Conservation (phyloP, 2,888 invertebrate species). For the Drosophila setosimentum region DNA sequence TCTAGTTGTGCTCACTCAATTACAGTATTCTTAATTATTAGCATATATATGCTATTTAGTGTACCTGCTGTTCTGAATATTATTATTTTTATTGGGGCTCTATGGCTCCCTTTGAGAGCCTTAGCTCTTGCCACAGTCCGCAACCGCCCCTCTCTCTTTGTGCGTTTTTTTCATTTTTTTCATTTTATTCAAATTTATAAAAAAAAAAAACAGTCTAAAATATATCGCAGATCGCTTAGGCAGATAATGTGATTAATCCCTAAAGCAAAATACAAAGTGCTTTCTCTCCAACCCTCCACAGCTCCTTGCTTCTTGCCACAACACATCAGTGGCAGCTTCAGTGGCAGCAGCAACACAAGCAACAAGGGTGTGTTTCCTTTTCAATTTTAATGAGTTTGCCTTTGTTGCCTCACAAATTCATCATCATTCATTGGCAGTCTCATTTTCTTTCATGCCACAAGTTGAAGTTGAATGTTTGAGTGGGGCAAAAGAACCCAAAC, state of each 20-base stretch:
- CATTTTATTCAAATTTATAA: neutral
- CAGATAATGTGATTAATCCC: constrained; percentile 1
- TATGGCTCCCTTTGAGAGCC: neutral
- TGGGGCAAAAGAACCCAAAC: neutral
- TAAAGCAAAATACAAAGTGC: constrained; percentile 1
- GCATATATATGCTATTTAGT: neutral
- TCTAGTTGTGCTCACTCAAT: neutral
- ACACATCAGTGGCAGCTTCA: neutral
- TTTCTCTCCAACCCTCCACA: neutral
- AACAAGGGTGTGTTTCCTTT: neutral
- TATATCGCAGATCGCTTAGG: neutral
- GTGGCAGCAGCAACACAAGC: too few relatives aligned
- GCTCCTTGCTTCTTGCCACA: neutral
- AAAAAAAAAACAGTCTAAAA: neutral
- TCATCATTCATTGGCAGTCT: neutral
- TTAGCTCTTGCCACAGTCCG: neutral
- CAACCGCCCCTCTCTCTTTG: neutral
- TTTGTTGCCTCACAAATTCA: constrained; percentile 5
- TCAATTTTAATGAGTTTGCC: constrained; percentile 2
- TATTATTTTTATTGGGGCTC: neutral
- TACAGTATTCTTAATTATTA: neutral
- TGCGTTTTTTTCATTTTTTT: neutral
- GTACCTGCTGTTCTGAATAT: neutral
- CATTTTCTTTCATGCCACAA: neutral
- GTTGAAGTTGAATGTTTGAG: neutral